Conservation (phyloP, 1,140 invertebrate genomes). For the Varroa destructor region DNA sequence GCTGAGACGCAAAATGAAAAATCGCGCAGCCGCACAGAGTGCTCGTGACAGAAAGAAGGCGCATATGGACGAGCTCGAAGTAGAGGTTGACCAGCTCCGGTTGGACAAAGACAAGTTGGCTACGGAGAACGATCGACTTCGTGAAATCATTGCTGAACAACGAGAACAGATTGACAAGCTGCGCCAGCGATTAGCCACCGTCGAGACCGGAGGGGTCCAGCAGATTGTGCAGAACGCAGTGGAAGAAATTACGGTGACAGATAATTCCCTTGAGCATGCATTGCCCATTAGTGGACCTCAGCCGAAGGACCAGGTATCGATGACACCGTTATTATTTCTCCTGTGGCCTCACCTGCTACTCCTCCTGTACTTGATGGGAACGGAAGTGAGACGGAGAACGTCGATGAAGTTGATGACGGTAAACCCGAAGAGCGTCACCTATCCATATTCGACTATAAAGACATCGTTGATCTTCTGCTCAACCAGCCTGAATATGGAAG, state of each 20-base stretch:
- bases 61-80: slow-evolving; percentile 19
- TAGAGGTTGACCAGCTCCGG: neutral
- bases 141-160: slow-evolving; percentile 16
- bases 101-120: neutral
- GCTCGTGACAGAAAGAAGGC: slow-evolving; percentile 25
- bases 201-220: neutral
- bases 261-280: slow-evolving; percentile 25
- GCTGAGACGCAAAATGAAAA: slow-evolving; percentile 23
- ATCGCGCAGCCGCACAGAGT: slow-evolving; percentile 6
- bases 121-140: slow-evolving; percentile 14
- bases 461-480: slow-evolving; percentile 16
- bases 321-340: slow-evolving; percentile 4
- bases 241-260: neutral
- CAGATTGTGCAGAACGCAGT: neutral
- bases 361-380: too few relatives aligned
- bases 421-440: slow-evolving; percentile 12
- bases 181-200: slow-evolving; percentile 1
- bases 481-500: neutral
- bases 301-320: slow-evolving; percentile 19
- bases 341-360: slow-evolving; percentile 18
- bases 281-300: slow-evolving; percentile 23
- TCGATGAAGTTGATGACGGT: neutral
- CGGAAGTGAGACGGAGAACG: neutral
- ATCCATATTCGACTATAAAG: slow-evolving; percentile 4
- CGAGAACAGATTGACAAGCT: slow-evolving; percentile 7